Base-by-base conservation (phyloP, 2,888 invertebrate genomes). In the Pachycephus smyrnensis region DNA sequence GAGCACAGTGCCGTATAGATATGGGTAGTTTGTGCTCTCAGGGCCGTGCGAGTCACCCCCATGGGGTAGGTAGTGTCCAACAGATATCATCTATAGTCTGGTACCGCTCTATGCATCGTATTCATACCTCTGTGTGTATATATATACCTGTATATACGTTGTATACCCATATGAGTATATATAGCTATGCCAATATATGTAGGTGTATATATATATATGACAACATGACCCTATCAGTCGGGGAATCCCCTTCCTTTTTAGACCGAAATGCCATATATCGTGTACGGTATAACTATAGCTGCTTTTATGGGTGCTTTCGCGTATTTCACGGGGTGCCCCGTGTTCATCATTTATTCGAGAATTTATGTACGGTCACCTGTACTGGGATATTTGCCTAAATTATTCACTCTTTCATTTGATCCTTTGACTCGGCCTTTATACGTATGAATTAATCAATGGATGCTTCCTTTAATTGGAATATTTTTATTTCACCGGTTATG, bases 41-140 rank as follows among this genome's bases (percentile, higher is more conserved):
- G 75, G 77, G 77, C 77, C 74, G 77, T 77, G 75, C 69, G 77
- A 71, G 77, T 73, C 74, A 75, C 77, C 77, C 77, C 77, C 77
- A 77, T 77, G 77, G 77, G 77, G 77, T 69, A 69, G 74, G 77
- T 71, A 32, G 77, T 74, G 69, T 75, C 71, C 69, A 33, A 32
- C 40, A 37, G 77, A 77, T 77, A 77, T 75, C 77, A 77, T 77
- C 77, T 77, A 75, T 71, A 77, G 55, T 55, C 55, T 55, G 55
- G 12, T 71, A 31, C 71, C 30, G 71, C 31, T 71, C 23, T 23
- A 55, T 55, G 55, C 55, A 55, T 55, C 9, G 55, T 55, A 55
- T 55, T 55, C 23, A 55, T 55, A 55, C 23, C 4, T 40, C 15
- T 40, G 15, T 40, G 15, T 15, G 6, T 40, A 40, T 40, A 15